Percentiles rank a stretch among this genome's conserved stretches.
These are phyloP conservation scores for Promerops cafer DNA, from an alignment of 2,113 vertebrate genomes.

Conservation along the genomic window DNA sequence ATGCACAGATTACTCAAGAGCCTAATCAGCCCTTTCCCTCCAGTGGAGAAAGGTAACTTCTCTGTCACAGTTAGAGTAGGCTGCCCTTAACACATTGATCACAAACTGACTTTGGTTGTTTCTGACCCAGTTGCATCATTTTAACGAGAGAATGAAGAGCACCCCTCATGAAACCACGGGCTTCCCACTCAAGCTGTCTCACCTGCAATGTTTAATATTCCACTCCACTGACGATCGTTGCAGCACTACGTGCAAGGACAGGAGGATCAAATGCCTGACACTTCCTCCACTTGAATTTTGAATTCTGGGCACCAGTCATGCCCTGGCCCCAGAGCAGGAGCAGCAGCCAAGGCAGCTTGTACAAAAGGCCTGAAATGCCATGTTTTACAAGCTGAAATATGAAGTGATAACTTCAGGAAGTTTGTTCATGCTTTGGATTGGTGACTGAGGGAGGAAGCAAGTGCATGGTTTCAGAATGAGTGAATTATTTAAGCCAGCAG, in stretches of 20 bases:
- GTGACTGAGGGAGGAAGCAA: background rate
- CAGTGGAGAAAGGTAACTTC: background rate
- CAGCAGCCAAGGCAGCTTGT: background rate
- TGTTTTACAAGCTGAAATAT: background rate
- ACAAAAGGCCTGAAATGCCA: background rate
- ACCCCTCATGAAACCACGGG: background rate
- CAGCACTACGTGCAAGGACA: background rate
- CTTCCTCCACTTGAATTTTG: background rate
- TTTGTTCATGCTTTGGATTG: background rate
- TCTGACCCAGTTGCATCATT: background rate
- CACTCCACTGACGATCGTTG: background rate
- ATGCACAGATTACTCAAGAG: background rate
- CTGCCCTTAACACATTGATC: background rate
- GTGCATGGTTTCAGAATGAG: background rate
- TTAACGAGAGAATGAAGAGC: background rate
- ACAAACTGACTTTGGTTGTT: background rate
- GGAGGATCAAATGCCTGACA: background rate
- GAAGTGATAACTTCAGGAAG: background rate
- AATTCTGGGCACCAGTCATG: fast-evolving
- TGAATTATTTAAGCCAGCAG: background rate
- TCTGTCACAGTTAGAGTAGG: background rate
- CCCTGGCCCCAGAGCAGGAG: background rate
- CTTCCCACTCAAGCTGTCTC: background rate
- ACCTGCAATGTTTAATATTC: background rate
- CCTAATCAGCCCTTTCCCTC: background rate